These are phyloP conservation scores for Sus cebifrons DNA, from an alignment of 2,797 vertebrate species.

Conservation along the genomic window DNA sequence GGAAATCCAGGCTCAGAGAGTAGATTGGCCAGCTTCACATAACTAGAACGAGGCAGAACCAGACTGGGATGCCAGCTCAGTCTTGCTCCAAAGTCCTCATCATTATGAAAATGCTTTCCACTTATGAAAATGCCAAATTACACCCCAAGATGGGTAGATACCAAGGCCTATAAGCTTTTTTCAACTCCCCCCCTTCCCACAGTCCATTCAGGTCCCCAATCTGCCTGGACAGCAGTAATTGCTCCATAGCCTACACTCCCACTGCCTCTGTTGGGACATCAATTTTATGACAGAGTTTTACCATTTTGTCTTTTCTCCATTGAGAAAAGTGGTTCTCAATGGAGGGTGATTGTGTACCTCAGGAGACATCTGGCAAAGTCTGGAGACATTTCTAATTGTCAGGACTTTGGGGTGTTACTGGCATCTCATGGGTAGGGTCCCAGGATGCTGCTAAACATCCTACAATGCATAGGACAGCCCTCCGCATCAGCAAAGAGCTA, in stretches of 20 bases:
- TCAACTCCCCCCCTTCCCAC: neutral
- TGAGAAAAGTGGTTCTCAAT: neutral
- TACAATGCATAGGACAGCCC: neutral
- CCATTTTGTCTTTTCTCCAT: neutral
- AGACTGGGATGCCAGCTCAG: conserved; percentile 24
- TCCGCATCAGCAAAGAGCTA: neutral
- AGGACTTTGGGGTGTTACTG: neutral
- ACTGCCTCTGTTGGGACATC: neutral
- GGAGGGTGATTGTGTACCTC: neutral
- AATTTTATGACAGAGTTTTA: neutral
- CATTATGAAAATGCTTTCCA: neutral
- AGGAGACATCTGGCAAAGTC: neutral
- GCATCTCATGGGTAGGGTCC: neutral
- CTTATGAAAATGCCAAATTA: neutral
- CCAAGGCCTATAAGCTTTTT: neutral
- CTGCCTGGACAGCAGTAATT: neutral
- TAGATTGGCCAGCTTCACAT: neutral
- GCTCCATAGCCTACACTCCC: neutral
- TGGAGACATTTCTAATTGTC: neutral
- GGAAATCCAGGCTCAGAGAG: neutral
- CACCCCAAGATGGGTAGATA: neutral
- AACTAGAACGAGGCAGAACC: neutral
- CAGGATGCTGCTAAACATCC: neutral
- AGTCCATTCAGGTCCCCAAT: neutral
- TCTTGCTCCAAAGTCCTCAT: neutral